Base-by-base conservation (phyloP, 2,888 invertebrate genomes). In the Amiota communis region DNA sequence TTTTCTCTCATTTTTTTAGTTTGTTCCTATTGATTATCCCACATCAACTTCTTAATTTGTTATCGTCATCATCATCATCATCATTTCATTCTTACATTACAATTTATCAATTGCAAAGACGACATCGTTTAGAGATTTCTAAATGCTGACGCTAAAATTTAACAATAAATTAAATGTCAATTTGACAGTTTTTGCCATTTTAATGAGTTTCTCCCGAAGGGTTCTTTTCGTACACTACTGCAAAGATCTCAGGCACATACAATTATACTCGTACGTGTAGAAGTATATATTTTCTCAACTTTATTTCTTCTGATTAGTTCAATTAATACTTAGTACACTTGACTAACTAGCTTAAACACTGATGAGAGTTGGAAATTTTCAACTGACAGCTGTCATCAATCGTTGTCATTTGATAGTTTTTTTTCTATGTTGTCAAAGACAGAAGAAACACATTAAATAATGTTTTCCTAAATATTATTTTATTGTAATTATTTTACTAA, bases 401-500 rank as follows among this genome's bases (percentile, higher is more conserved):
- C 15, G 36, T 51, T 36, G 36, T 81, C 84, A 84, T 84, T 85
- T 75, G 65, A 81, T 36, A 15, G 46, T 15, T 20, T 20, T 15
- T 20, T 20, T 12, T 36, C 48, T 17, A 48, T 15, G 23, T 23
- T 48, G 48, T 57, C 70, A 78, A 81, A 78, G 77, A 76, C 80
- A 80, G 75, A 76, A 77, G 79, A 81, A 83, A 81, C 82, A 83
- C 80, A 57, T 11, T n/a, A 20, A 8, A 11, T 20, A 59, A 59
- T 59, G 12, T 20, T 48, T 15, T 65, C 9, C 47, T 12, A 15
- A 48, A 10, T 15, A 15, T 49, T 46, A 65, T 65, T n/a, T 81
- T 65, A 65, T 85, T 81, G 78, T 84, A 83, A 84, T 83, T 85
- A 85, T 84, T 23, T 83, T 81, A 84, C 81, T 86, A 83, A 84